These are phyloP conservation scores for Drosophila anomelani DNA, from an alignment of 2,888 invertebrate species.

Conservation along the genomic window DNA sequence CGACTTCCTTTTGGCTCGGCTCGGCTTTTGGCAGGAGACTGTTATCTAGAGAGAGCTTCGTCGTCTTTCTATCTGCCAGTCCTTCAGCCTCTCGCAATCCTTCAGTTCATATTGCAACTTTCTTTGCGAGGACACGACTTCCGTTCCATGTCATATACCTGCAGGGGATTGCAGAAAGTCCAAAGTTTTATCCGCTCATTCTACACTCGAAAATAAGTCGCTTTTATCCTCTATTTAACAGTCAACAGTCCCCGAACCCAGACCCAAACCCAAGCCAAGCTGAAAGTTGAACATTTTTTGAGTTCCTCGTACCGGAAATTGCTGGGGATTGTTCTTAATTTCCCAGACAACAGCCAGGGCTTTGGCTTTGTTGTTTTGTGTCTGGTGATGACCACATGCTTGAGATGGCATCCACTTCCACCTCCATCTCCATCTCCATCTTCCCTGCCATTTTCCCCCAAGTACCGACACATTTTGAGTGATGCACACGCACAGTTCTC, in stretches of 20 bases:
- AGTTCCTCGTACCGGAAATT: conserved; percentile 77
- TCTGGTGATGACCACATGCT: conserved; percentile 70
- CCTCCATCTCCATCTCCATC: conserved; percentile 16
- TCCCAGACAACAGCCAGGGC: conserved; percentile 68
- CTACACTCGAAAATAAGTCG: conserved; percentile 44
- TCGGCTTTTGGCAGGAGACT: conserved; percentile 14
- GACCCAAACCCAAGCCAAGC: conserved; percentile 4
- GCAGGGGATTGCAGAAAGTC: conserved; percentile 56
- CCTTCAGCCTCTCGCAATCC: conserved; percentile 23
- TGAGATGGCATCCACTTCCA: conserved; percentile 71
- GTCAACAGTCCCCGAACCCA: conserved; percentile 11
- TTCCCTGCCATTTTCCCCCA: conserved; percentile 20
- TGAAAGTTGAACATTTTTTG: conserved; percentile 59
- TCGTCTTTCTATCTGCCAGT: conserved; percentile 12
- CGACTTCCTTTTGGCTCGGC: conserved; percentile 14
- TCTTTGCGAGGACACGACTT: conserved; percentile 54
- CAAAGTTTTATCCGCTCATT: conserved; percentile 44
- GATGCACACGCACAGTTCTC: conserved; percentile 72
- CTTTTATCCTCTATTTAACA: conserved; percentile 50
- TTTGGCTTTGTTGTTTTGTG: conserved; percentile 51
- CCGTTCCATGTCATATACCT: conserved; percentile 55
- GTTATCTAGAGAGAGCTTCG: conserved; percentile 14
- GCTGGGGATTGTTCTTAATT: conserved; percentile 79
- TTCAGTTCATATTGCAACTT: conserved; percentile 47
- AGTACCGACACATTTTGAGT: conserved; percentile 69